Conservation (phyloP, 2,888 invertebrate species). For the Lasioglossum marginatum region DNA sequence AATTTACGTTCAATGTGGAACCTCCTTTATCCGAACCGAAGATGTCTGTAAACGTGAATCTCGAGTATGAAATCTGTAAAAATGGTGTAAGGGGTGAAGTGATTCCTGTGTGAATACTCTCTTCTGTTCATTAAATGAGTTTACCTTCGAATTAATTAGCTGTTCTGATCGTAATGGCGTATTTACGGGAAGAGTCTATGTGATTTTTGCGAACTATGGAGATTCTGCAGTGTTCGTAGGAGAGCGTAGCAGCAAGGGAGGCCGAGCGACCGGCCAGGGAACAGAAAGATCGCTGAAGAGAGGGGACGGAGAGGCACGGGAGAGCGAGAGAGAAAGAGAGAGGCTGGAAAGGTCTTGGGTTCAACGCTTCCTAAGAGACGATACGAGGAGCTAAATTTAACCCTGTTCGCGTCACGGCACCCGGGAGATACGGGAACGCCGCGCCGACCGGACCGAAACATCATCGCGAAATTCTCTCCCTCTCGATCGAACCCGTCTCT, state of each 20-base stretch:
- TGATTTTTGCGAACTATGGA: background rate
- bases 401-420: constrained; percentile 64
- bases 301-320: constrained; percentile 45
- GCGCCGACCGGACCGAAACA: constrained; percentile 43
- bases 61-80: too few relatives aligned
- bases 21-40: too few relatives aligned
- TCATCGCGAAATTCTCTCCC: constrained; percentile 61
- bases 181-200: background rate
- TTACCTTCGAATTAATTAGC: too few relatives aligned
- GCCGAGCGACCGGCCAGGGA: constrained; percentile 10
- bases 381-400: constrained; percentile 76
- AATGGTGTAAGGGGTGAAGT: too few relatives aligned
- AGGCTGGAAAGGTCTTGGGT: constrained; percentile 70
- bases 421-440: constrained; percentile 52
- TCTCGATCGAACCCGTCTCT: background rate
- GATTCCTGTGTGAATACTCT: too few relatives aligned
- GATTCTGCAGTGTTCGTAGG: constrained; percentile 28
- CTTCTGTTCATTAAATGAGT: too few relatives aligned
- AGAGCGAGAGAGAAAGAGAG: constrained; percentile 53
- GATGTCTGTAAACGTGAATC: too few relatives aligned
- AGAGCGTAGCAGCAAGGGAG: constrained; percentile 13
- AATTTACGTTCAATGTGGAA: too few relatives aligned
- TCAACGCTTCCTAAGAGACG: constrained; percentile 76
- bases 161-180: too few relatives aligned
- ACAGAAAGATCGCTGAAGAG: constrained; percentile 35